Evolutionary conservation across 2,113 vertebrate genomes (phyloP).

Genomic region (Dromiciops gliroides): DNA sequence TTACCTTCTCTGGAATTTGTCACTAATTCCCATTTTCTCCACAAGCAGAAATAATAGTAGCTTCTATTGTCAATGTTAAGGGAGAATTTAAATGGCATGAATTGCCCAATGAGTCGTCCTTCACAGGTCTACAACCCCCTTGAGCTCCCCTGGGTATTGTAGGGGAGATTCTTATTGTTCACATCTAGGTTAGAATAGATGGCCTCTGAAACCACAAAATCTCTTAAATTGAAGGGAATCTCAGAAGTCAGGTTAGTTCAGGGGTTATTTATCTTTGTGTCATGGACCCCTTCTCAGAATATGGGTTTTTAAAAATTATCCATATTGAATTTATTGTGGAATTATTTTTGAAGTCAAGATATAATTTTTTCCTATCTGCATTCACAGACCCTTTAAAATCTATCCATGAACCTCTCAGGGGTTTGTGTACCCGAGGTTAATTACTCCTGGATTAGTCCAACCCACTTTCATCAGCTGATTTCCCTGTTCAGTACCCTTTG

Average conservation of each 20-base stretch:
- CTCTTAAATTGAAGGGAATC: background rate
- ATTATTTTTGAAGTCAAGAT: background rate
- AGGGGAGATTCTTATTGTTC: background rate
- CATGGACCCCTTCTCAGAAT: background rate
- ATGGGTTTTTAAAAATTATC: background rate
- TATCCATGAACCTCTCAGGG: background rate
- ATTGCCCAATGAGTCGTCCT: background rate
- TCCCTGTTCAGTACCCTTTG: background rate
- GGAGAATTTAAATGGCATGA: background rate
- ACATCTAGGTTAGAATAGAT: background rate
- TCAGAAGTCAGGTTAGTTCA: background rate
- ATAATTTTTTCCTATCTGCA: background rate
- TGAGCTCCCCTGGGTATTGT: background rate
- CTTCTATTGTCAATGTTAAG: background rate
- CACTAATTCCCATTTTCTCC: background rate
- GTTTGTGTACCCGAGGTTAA: background rate
- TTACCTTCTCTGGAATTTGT: background rate
- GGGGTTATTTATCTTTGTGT: background rate
- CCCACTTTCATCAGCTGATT: background rate
- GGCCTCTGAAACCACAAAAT: background rate
- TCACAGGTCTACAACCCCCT: background rate
- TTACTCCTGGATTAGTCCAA: background rate
- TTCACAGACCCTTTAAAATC: background rate
- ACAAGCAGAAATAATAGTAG: background rate
- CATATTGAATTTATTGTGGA: background rate